Evolutionary conservation across 2,797 vertebrate genomes (phyloP).

Genomic region (Sebastes diaconus): DNA sequence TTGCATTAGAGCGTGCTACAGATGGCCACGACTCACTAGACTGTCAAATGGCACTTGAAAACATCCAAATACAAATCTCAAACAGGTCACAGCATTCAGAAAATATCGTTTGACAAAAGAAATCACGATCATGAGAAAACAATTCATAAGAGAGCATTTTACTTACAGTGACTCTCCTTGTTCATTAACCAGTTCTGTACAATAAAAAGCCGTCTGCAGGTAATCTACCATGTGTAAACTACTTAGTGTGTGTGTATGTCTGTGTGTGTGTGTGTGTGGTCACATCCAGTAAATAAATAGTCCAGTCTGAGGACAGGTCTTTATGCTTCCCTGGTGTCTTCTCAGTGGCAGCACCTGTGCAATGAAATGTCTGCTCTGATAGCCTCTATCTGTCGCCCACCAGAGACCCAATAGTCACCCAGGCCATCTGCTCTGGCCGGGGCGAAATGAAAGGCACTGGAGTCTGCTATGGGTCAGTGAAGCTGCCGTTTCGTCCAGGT

Average conservation of each 20-base stretch:
- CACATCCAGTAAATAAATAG: constrained; percentile 54
- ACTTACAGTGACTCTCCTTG: constrained; percentile 62
- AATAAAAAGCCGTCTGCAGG: constrained; percentile 63
- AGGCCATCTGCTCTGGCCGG: constrained; percentile 68
- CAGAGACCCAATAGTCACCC: constrained; percentile 67
- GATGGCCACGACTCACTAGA: constrained; percentile 95
- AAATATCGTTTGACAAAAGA: constrained; percentile 73
- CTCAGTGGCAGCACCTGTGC: constrained; percentile 61
- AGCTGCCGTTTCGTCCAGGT: constrained; percentile 71
- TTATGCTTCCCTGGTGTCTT: constrained; percentile 45
- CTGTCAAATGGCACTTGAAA: constrained; percentile 98
- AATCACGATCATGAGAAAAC: constrained; percentile 68
- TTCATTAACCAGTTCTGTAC: constrained; percentile 66
- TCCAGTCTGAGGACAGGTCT: constrained; percentile 50
- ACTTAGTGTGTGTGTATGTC: background rate
- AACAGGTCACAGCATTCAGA: constrained; percentile 79
- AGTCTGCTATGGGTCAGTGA: constrained; percentile 80
- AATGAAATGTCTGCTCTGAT: constrained; percentile 55
- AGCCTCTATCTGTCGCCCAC: constrained; percentile 66
- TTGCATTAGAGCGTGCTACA: constrained; percentile 94
- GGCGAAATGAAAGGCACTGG: constrained; percentile 84
- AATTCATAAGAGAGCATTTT: constrained; percentile 62
- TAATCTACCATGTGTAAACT: constrained; percentile 49
- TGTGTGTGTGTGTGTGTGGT: constrained; percentile 25
- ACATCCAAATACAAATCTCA: constrained; percentile 79